A percentile compares a stretch with the other conserved stretches of the same genome.
Conservation (phyloP, 2,113 vertebrate genomes). For the Notothenia rossii region DNA sequence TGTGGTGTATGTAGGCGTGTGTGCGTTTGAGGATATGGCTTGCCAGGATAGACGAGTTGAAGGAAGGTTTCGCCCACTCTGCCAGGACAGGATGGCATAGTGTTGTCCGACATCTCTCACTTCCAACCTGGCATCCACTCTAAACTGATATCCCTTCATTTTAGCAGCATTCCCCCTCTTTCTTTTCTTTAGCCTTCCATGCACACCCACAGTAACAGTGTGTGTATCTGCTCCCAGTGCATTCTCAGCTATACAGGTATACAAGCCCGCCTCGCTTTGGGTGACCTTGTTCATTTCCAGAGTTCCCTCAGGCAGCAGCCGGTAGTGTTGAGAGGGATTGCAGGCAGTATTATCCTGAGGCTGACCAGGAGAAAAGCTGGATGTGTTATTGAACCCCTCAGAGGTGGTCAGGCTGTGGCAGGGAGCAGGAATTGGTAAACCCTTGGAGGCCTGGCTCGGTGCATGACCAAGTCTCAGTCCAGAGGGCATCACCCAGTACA, state of each 20-base stretch:
- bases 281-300: constrained; percentile 89
- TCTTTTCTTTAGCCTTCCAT: constrained; percentile 69
- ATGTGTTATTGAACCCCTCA: constrained; percentile 41
- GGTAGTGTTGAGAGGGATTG: constrained; percentile 71
- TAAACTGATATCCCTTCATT: constrained; percentile 43
- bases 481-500: constrained; percentile 94
- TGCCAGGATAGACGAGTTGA: constrained; percentile 93
- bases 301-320: constrained; percentile 90
- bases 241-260: constrained; percentile 97
- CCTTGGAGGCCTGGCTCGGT: constrained; percentile 20
- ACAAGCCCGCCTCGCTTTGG: constrained; percentile 86
- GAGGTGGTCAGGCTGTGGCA: constrained; percentile 38
- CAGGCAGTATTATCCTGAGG: constrained; percentile 26
- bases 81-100: constrained; percentile 89
- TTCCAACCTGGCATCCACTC: constrained; percentile 66
- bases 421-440: neutral
- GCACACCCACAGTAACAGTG: constrained; percentile 87
- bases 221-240: constrained; percentile 92
- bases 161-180: constrained; percentile 52
- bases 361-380: constrained; percentile 3
- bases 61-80: constrained; percentile 84
- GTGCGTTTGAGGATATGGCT: constrained; percentile 63
- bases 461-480: constrained; percentile 86
- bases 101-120: constrained; percentile 85
- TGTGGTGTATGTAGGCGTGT: constrained; percentile 76